Conservation (phyloP, 2,888 invertebrate genomes). For the Ctena decussata region DNA sequence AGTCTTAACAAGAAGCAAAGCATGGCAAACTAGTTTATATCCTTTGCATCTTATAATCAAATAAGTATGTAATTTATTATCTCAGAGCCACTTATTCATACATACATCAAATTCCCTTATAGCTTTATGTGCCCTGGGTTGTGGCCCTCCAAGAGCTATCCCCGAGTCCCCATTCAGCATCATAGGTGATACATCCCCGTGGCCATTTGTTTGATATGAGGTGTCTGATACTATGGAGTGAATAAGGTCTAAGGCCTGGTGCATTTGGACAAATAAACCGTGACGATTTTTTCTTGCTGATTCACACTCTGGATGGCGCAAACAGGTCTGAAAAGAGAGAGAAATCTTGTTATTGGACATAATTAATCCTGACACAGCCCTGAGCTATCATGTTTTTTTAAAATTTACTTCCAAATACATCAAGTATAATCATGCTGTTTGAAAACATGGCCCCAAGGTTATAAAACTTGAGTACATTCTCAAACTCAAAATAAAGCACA, state of each 20-base stretch:
- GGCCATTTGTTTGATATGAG: conserved; percentile 87
- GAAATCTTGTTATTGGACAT: background rate
- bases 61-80: no score
- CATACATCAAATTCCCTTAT: conserved; percentile 92
- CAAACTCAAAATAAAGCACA: no score
- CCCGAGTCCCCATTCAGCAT: conserved; percentile 84
- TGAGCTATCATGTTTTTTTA: no score
- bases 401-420: no score
- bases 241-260: conserved; percentile 98
- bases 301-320: conserved; percentile 97
- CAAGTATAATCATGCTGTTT: no score
- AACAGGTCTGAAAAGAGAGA: conserved; percentile 90
- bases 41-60: no score
- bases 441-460: no score
- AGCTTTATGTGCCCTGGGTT: conserved; percentile 91
- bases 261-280: conserved; percentile 98
- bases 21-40: no score
- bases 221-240: conserved; percentile 99
- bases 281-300: conserved; percentile 98
- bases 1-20: no score
- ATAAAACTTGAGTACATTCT: no score
- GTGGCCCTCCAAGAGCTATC: conserved; percentile 86
- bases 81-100: no score
- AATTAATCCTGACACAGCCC: no score
- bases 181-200: conserved; percentile 77